These are phyloP conservation scores for Spatulosminthurus flaviceps DNA, from an alignment of 2,888 invertebrate species.

Conservation along the genomic window DNA sequence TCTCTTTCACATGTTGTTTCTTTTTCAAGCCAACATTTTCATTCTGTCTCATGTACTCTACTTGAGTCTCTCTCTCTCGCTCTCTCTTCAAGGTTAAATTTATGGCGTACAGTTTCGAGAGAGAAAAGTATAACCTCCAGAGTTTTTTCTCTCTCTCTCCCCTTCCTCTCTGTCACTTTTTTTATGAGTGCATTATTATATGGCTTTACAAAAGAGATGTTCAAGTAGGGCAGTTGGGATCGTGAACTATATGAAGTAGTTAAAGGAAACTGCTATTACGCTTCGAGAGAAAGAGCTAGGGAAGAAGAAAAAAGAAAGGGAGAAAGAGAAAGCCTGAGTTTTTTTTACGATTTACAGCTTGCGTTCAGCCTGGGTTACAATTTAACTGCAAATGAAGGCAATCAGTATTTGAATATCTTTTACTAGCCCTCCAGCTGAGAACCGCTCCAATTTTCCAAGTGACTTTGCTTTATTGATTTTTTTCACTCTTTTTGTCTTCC, in stretches of 20 bases:
- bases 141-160: background rate
- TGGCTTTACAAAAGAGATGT: background rate
- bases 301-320: background rate
- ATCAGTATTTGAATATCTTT: constrained; percentile 21
- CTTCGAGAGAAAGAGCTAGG: background rate
- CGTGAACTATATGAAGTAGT: no score
- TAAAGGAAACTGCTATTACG: background rate
- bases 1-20: background rate
- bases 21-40: background rate
- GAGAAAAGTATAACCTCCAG: background rate
- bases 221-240: background rate
- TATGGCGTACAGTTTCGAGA: background rate
- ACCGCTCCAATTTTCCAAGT: constrained; percentile 5
- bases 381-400: constrained; percentile 27
- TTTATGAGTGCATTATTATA: constrained; percentile 18
- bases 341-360: constrained; percentile 21
- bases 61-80: no score
- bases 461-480: background rate
- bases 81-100: constrained; percentile 3
- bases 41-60: background rate
- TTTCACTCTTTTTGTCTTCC: background rate
- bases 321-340: background rate
- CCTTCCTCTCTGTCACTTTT: background rate
- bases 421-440: background rate
- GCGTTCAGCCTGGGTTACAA: constrained; percentile 1